Base-by-base conservation (phyloP, 1,140 invertebrate species). In the Mylabris phalerata region DNA sequence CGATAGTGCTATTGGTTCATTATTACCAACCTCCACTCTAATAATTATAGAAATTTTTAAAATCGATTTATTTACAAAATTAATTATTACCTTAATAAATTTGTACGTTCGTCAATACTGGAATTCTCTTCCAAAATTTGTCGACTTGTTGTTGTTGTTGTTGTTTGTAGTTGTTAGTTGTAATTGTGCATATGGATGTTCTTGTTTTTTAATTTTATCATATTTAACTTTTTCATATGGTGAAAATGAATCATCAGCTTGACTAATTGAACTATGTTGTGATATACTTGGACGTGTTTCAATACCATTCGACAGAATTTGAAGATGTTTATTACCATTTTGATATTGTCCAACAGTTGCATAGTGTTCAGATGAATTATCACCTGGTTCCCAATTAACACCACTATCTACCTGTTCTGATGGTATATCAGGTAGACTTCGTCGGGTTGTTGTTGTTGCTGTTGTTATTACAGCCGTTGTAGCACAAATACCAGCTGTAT, bases 111-210 rank as follows among this genome's bases (percentile, higher is more conserved):
- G 44, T 67, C 66, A 13, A n/a, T 25, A 19, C 19, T 19, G 19
- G 19, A 19, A 44, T 40, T 32, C 10, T 55, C 9, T 44, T 60
- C 27, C 32, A 55, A 47, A 13, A n/a, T 25, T 52, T 57, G 54
- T 64, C 64, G 41, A 61, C 61, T 32, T 32, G 41, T 61, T 59
- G 32, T 57, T 38, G 32, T 57, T 48, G 9, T 39, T 39, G 24
- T 56, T 39, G 13, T 62, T 27, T 39, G 54, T 57, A 2, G 60
- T 55, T 9, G 50, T 58, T 5, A 63, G 67, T 67, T 83, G 81
- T 24, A 87, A 75, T 73, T 85, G 82, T 13, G 84, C 84, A 69
- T 87, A 87, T 0, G 84, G 84, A 73, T 87, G 84, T 72, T 87
- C 84, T 50, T 73, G 75, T 56, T 73, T 73, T 57, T 73, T 73